These are phyloP conservation scores for Pyxicephalus adspersus DNA, from an alignment of 2,113 vertebrate species.

Conservation along the genomic window DNA sequence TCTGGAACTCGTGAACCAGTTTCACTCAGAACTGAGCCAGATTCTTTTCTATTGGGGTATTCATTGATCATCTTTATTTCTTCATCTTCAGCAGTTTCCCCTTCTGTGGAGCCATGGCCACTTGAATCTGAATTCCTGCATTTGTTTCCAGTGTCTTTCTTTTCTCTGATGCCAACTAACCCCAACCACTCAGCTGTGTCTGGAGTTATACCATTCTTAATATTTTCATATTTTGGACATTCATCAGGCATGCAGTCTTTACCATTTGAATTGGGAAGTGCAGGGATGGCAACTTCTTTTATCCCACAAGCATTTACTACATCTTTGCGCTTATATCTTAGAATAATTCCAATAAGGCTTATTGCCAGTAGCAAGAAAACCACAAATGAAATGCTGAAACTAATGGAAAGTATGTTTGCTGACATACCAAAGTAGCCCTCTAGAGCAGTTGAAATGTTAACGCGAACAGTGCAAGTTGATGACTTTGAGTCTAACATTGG, in stretches of 20 bases:
- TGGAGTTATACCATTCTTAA: conserved; percentile 45
- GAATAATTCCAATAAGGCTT: conserved; percentile 71
- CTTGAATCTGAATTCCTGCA: conserved; percentile 78
- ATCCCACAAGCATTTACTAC: conserved; percentile 58
- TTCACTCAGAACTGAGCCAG: conserved; percentile 60
- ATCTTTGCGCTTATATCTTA: conserved; percentile 76
- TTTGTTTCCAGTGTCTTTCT: conserved; percentile 62
- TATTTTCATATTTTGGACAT: conserved; percentile 60
- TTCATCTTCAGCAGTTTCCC: conserved; percentile 86
- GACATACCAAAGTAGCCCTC: conserved; percentile 63
- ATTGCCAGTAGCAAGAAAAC: conserved; percentile 76
- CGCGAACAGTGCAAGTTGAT: conserved; percentile 75
- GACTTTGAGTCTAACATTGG: conserved; percentile 80
- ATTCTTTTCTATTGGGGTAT: conserved; percentile 70
- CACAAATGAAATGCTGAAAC: conserved; percentile 70
- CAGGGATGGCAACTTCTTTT: conserved; percentile 63
- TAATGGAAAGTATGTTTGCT: conserved; percentile 71
- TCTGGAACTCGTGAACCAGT: conserved; percentile 66
- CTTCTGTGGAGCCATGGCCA: conserved; percentile 82
- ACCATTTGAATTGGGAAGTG: conserved; percentile 58
- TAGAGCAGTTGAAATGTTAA: conserved; percentile 79
- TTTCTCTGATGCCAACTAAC: conserved; percentile 65
- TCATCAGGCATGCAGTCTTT: not conserved
- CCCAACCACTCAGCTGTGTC: conserved; percentile 71
- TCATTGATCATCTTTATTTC: conserved; percentile 89